Evolutionary conservation across 2,797 vertebrate genomes (phyloP).

Genomic region (Leuciscus waleckii): DNA sequence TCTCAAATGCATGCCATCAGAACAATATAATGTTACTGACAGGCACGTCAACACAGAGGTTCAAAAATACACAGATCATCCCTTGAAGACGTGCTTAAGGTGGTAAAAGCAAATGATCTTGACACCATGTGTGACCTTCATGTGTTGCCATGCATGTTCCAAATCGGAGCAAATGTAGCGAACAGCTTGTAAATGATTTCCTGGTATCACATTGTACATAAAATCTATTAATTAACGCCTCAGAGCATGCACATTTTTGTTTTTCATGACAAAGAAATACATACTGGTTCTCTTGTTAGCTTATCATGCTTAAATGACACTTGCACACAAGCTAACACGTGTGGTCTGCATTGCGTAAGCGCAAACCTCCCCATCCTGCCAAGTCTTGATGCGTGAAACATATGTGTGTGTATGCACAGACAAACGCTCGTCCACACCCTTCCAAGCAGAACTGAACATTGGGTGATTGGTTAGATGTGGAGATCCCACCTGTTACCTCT

Average conservation of each 20-base stretch:
- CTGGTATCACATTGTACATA: neutral
- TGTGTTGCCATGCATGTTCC: slow-evolving; percentile 1
- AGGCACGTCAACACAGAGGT: neutral
- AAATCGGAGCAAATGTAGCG: neutral
- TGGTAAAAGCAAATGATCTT: slow-evolving; percentile 13
- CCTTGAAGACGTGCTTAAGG: slow-evolving; percentile 16
- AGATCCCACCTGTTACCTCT: slow-evolving; percentile 59
- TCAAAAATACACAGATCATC: slow-evolving; percentile 9
- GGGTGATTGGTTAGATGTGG: slow-evolving; percentile 53
- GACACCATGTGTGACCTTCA: neutral
- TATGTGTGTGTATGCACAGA: slow-evolving; percentile 27
- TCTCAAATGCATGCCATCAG: neutral
- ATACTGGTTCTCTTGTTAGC: neutral
- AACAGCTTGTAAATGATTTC: neutral
- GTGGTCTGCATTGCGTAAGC: slow-evolving; percentile 14
- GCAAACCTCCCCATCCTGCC: neutral
- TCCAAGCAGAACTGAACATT: slow-evolving; percentile 53
- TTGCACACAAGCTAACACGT: slow-evolving; percentile 7
- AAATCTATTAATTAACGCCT: neutral
- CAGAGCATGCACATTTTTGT: neutral
- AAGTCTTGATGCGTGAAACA: slow-evolving; percentile 31
- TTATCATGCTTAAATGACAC: neutral
- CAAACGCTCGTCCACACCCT: slow-evolving; percentile 36
- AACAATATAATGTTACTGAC: neutral
- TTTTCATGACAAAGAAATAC: slow-evolving; percentile 14